phyloP scores from a whole-genome alignment of 1,140 invertebrate species.

The Panulirus ornatus region DNA sequence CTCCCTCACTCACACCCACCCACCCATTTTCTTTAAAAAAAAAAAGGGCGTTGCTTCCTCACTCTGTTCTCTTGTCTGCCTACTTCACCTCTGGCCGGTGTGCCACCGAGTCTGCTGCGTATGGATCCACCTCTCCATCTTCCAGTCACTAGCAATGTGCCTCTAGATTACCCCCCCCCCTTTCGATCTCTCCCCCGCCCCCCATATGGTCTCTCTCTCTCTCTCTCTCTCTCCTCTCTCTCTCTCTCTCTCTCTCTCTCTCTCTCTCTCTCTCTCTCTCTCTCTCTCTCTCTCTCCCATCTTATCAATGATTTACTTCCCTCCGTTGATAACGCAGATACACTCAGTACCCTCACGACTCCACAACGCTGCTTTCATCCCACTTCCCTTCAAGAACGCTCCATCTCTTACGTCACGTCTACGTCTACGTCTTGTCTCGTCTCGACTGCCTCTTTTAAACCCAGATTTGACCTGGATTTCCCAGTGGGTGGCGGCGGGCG shows the following conservation, averaged over 20 bases:
- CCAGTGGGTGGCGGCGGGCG: too few relatives aligned
- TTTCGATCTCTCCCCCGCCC: neutral
- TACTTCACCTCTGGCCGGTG: neutral
- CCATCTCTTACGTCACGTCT: too few relatives aligned
- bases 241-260: slow-evolving; percentile 7
- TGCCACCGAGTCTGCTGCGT: neutral
- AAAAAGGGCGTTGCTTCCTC: neutral
- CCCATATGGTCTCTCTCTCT: neutral
- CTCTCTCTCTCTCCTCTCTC: neutral
- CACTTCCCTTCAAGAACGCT: too few relatives aligned
- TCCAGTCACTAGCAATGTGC: neutral
- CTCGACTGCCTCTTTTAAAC: too few relatives aligned
- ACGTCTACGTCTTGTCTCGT: too few relatives aligned
- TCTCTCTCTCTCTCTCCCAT: neutral
- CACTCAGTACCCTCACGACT: too few relatives aligned
- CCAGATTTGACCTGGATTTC: too few relatives aligned
- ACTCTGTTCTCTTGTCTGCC: neutral
- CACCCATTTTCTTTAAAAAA: neutral
- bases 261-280: slow-evolving; percentile 7
- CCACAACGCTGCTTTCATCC: too few relatives aligned
- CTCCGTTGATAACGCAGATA: too few relatives aligned
- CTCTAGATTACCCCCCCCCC: neutral
- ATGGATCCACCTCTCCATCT: neutral
- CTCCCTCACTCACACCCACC: neutral
- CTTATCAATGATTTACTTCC: too few relatives aligned